Conservation (phyloP, 2,888 invertebrate species). For the Odontocerum albicorne region DNA sequence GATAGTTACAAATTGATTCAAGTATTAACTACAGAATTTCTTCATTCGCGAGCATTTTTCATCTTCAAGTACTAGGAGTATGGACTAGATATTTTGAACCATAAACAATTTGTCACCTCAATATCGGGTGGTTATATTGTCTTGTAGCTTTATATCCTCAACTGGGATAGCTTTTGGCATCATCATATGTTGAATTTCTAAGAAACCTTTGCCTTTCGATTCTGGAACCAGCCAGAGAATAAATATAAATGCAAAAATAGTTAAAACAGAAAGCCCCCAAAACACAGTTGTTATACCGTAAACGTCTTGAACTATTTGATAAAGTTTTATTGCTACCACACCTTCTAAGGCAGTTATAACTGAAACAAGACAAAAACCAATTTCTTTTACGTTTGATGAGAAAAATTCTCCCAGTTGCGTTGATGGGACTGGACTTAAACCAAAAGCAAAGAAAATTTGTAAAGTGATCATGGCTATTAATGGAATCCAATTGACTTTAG, state of each 20-base stretch:
- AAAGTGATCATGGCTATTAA: constrained; percentile 26
- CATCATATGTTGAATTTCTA: constrained; percentile 57
- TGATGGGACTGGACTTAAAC: constrained; percentile 27
- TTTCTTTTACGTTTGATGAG: constrained; percentile 28
- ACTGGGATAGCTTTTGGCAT: no score
- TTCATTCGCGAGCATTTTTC: no score
- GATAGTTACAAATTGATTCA: no score
- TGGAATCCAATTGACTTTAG: constrained; percentile 26
- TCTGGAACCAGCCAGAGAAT: constrained; percentile 56
- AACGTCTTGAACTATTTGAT: constrained; percentile 51
- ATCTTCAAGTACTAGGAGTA: no score
- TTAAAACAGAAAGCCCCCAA: constrained; percentile 49
- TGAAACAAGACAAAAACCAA: constrained; percentile 27
- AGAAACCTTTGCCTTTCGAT: constrained; percentile 58
- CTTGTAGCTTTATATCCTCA: no score
- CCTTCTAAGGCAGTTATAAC: constrained; percentile 49
- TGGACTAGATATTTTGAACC: no score
- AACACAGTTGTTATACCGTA: constrained; percentile 54
- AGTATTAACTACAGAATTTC: no score
- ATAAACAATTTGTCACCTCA: no score
- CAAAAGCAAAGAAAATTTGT: constrained; percentile 32
- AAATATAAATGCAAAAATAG: constrained; percentile 53
- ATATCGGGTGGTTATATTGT: no score
- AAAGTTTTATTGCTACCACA: constrained; percentile 53
- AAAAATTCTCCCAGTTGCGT: constrained; percentile 34